Percentiles rank a stretch among this genome's conserved stretches.
phyloP scores from a whole-genome alignment of 1,140 invertebrate genomes.

The Drosophila tani region DNA sequence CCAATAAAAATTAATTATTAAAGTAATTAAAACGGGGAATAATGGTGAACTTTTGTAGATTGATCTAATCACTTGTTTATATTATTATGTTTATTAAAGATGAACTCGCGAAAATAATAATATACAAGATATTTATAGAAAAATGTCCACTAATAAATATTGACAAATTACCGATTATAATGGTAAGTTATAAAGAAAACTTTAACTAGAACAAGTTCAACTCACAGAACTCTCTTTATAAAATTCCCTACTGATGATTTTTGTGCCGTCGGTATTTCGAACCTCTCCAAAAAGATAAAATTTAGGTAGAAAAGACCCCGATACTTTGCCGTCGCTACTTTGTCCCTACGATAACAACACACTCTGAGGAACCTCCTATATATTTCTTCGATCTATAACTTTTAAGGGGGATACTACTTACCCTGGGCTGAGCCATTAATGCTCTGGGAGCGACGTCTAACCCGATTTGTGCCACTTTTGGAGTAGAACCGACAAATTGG shows the following conservation, averaged over 20 bases:
- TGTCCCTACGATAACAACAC: constrained; percentile 22
- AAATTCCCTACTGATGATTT: not conserved
- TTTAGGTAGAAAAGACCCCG: not conserved
- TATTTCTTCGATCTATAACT: not conserved
- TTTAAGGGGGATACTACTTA: constrained; percentile 51
- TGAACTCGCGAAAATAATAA: not conserved
- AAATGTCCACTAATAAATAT: not conserved
- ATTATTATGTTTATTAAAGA: not conserved
- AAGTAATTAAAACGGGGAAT: not conserved
- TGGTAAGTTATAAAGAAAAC: no score
- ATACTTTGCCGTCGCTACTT: constrained; percentile 28
- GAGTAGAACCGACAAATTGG: constrained; percentile 71
- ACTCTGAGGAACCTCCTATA: not conserved
- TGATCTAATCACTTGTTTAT: not conserved
- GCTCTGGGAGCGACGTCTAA: constrained; percentile 85
- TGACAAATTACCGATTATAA: no score
- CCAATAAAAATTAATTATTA: no score
- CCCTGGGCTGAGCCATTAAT: constrained; percentile 85
- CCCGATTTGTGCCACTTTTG: constrained; percentile 85
- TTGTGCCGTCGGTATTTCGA: constrained; percentile 26
- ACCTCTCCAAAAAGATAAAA: not conserved
- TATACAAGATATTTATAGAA: not conserved
- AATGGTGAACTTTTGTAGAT: not conserved
- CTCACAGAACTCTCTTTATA: not conserved
- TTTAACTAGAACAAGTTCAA: not conserved